A percentile compares a stretch with the other conserved stretches of the same genome.
These are phyloP conservation scores for Liopterus haemorrhoidalis DNA, from an alignment of 2,888 invertebrate genomes.

Conservation along the genomic window DNA sequence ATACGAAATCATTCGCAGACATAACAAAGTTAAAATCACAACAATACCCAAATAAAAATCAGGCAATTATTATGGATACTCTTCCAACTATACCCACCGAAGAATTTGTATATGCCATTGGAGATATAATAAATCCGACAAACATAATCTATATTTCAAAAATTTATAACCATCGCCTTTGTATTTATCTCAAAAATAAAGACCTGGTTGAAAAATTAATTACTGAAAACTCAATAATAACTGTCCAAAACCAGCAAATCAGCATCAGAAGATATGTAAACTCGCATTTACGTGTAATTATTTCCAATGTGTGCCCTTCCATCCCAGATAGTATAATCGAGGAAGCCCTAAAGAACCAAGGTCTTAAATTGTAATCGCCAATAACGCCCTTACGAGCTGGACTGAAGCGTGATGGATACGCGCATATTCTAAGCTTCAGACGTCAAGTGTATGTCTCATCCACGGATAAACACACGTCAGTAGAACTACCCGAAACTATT, in stretches of 20 bases:
- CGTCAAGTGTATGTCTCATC: conserved; percentile 11
- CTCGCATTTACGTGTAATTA: conserved; percentile 8
- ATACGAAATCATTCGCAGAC: no score
- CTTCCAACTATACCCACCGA: conserved; percentile 11
- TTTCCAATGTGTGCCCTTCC: conserved; percentile 7
- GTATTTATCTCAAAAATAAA: conserved; percentile 20
- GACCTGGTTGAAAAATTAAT: conserved; percentile 14
- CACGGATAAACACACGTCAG: conserved; percentile 24
- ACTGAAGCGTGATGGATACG: conserved; percentile 10
- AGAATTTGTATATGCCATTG: conserved; percentile 21
- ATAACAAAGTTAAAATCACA: no score
- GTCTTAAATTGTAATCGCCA: conserved; percentile 10
- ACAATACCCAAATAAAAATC: conserved; percentile 23
- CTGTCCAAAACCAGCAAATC: conserved; percentile 6
- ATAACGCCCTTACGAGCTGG: conserved; percentile 14
- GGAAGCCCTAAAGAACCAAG: neutral
- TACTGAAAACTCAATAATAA: conserved; percentile 11
- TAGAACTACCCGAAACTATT: conserved; percentile 21
- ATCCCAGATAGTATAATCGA: conserved; percentile 9
- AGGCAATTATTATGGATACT: conserved; percentile 21
- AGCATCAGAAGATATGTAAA: neutral
- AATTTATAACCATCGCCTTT: conserved; percentile 24
- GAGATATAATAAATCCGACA: conserved; percentile 8
- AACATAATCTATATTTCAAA: conserved; percentile 20
- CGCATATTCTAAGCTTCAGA: conserved; percentile 23